Percentiles rank a stretch among this genome's conserved stretches.
Conservation (phyloP, 37 sponge, comb jelly and placozoan genomes). For the Halichondria panicea region DNA sequence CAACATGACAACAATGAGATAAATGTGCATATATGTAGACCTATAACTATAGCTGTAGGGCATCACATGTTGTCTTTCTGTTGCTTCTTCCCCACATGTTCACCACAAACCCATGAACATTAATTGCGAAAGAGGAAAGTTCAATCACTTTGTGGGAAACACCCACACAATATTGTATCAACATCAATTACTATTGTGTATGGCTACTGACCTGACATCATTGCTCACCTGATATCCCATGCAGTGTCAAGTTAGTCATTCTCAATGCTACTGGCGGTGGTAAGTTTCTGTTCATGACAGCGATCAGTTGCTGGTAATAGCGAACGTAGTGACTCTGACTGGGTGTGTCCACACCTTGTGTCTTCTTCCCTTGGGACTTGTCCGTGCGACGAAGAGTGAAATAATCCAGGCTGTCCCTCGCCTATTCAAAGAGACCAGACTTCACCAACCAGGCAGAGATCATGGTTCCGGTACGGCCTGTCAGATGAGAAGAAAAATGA, state of each 20-base stretch:
- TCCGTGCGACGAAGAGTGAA: constrained; percentile 67
- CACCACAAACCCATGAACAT: no score
- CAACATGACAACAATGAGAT: no score
- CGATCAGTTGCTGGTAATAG: constrained; percentile 37
- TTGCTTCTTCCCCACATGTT: no score
- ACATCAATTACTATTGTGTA: no score
- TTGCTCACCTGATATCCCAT: constrained; percentile 28
- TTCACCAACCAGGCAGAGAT: constrained; percentile 50
- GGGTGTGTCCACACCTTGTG: constrained; percentile 80
- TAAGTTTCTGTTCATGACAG: constrained; percentile 17
- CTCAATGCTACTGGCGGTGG: constrained; percentile 19
- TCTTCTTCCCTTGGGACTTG: constrained; percentile 38
- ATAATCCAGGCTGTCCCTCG: constrained; percentile 53
- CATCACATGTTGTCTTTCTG: no score
- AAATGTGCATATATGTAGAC: no score
- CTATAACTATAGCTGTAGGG: no score
- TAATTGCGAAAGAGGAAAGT: no score
- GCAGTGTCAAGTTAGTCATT: constrained; percentile 22
- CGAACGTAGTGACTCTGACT: constrained; percentile 63
- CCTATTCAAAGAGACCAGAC: constrained; percentile 43
- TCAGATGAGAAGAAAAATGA: background rate
- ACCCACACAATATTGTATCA: no score
- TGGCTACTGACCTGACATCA: background rate
- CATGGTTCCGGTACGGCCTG: constrained; percentile 66
- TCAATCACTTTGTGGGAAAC: no score